Conservation (phyloP, 1,140 invertebrate genomes). For the Drosophila carrolli region DNA sequence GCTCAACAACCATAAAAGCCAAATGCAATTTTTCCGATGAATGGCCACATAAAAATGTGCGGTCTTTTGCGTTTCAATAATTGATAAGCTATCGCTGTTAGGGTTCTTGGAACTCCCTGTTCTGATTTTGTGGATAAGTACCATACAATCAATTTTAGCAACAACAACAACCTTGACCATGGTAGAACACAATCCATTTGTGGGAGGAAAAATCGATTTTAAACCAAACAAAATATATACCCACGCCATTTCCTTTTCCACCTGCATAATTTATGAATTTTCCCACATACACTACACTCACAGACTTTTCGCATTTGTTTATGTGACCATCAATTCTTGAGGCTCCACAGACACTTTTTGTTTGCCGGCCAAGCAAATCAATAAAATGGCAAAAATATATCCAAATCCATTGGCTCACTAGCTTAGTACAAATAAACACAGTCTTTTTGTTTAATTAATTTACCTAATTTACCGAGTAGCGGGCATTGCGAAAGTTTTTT, state of each 20-base stretch:
- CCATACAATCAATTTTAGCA: conserved; percentile 17
- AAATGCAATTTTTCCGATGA: conserved; percentile 15
- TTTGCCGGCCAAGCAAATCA: conserved; percentile 57
- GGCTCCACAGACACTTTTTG: conserved; percentile 43
- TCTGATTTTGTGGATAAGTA: conserved; percentile 12
- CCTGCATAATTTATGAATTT: conserved; percentile 22
- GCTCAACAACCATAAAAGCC: conserved; percentile 42
- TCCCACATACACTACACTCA: not conserved
- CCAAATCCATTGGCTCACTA: conserved; percentile 7
- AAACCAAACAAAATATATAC: conserved; percentile 28
- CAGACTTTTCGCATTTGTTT: conserved; percentile 47
- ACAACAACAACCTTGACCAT: conserved; percentile 50
- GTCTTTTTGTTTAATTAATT: conserved; percentile 44
- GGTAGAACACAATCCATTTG: conserved; percentile 2
- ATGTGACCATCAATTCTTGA: conserved; percentile 51
- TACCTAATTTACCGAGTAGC: conserved; percentile 26
- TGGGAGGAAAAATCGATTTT: conserved; percentile 48
- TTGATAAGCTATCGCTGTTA: conserved; percentile 44
- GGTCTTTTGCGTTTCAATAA: conserved; percentile 37
- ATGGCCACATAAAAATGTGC: not conserved
- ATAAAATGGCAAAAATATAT: conserved; percentile 33
- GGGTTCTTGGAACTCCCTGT: not conserved
- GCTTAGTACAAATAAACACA: conserved; percentile 41
- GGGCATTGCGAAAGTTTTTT: conserved; percentile 38
- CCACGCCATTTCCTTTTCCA: conserved; percentile 25